A percentile compares a stretch with the other conserved stretches of the same genome.
These are phyloP conservation scores for Phania funesta DNA, from an alignment of 2,888 invertebrate species.

Conservation along the genomic window DNA sequence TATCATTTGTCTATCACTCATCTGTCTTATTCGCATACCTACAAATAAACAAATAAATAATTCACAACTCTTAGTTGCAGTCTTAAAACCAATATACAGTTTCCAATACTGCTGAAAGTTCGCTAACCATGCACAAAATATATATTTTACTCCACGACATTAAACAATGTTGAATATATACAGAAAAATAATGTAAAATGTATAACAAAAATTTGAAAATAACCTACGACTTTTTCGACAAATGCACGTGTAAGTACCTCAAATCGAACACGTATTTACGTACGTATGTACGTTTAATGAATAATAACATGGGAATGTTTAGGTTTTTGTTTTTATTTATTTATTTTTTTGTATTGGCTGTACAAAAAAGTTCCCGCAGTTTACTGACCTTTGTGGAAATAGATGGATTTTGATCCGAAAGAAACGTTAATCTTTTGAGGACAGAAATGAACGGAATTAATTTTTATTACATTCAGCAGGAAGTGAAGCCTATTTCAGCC, in stretches of 20 bases:
- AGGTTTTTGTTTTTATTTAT: neutral
- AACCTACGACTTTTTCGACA: constrained; percentile 33
- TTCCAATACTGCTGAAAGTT: constrained; percentile 1
- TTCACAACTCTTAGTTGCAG: constrained; percentile 12
- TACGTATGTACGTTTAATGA: constrained; percentile 42
- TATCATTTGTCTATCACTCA: constrained; percentile 61
- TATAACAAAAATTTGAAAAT: constrained; percentile 14
- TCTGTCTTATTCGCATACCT: constrained; percentile 32
- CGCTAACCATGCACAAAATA: neutral
- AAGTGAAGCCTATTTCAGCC: too few species aligned
- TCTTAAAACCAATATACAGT: constrained; percentile 3
- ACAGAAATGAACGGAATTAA: too few species aligned
- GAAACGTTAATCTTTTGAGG: too few species aligned
- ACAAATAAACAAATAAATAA: constrained; percentile 29
- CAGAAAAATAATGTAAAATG: constrained; percentile 6
- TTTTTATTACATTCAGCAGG: too few species aligned
- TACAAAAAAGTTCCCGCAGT: too few species aligned
- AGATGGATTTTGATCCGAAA: too few species aligned
- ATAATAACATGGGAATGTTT: constrained; percentile 36
- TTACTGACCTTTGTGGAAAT: too few species aligned
- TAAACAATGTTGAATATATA: constrained; percentile 14
- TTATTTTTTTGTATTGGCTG: neutral
- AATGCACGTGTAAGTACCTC: constrained; percentile 41
- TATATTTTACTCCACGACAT: constrained; percentile 7
- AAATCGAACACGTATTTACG: constrained; percentile 27